Evolutionary conservation across 2,113 vertebrate genomes (phyloP), one percentile per base, ranked within the genome.

Genomic region (Oostethus manadensis): DNA sequence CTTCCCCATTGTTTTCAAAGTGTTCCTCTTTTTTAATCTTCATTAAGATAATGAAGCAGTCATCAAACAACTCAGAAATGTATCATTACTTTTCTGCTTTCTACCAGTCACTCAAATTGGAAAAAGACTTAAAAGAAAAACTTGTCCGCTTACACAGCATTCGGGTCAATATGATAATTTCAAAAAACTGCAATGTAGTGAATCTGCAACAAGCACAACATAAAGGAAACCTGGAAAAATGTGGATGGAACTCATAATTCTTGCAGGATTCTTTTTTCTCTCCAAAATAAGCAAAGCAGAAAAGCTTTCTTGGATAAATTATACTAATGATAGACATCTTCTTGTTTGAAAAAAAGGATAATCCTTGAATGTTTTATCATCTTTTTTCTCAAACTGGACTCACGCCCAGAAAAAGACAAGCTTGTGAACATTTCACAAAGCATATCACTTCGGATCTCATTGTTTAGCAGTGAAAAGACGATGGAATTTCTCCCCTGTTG

Each of bases 401-500:
- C 8, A 38, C 35, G 22, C 47, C 13, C 46, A 46, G 50, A 56
- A 43, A 17, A 15, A 49, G 42, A 62, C 60, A 63, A 29, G 35
- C 56, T 21, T 23, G 23, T 17, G 43, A 51, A 56, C 54, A 61
- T 66, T 72, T 63, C 21, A 56, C 48, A 63, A 70, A 22, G 56
- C 56, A 22, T 51, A 66, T 7, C 5, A 47, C 44, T 29, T 59
- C 11, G 69, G 50, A 35, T 64, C 35, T 21, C 16, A 56, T 51
- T 68, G 54, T 69, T 38, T 64, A 38, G 10, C 44, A 21, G 48
- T 44, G 23, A 61, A 60, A 62, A 47, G 17, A 23, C 26, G 16
- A 56, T 45, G 66, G 42, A 72, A 74, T 78, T 62, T 23, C 51
- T 78, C 57, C 65, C 66, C 70, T 51, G 58, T 71, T 61, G 70